Conservation (phyloP, 2,888 invertebrate species). For the Encarsia formosa region DNA sequence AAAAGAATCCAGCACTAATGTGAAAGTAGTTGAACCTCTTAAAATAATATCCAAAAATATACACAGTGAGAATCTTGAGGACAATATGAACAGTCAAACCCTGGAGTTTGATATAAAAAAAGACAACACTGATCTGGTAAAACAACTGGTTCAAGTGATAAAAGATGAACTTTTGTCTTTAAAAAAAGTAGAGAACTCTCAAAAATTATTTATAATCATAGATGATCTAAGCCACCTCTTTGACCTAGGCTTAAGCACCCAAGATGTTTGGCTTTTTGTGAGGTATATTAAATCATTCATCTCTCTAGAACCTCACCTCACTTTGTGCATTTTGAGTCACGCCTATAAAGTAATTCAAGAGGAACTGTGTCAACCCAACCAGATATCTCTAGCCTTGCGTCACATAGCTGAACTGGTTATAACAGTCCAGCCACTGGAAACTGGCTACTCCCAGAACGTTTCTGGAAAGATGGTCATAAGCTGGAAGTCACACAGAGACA, state of each 20-base stretch:
- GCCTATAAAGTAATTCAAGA: constrained; percentile 51
- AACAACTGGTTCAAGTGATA: constrained; percentile 51
- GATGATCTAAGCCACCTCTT: constrained; percentile 72
- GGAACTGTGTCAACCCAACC: constrained; percentile 50
- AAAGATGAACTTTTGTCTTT: constrained; percentile 49
- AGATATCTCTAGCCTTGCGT: constrained; percentile 59
- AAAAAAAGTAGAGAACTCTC: constrained; percentile 45
- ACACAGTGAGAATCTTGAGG: constrained; percentile 44
- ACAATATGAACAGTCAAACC: constrained; percentile 41
- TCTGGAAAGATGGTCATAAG: constrained; percentile 65
- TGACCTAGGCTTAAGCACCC: constrained; percentile 59
- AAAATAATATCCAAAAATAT: constrained; percentile 42
- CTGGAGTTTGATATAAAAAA: constrained; percentile 34
- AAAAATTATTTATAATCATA: constrained; percentile 58
- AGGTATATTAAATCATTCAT: constrained; percentile 38
- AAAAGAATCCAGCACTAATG: constrained; percentile 52
- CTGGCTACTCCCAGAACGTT: constrained; percentile 70
- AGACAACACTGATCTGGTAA: constrained; percentile 46
- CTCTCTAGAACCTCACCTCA: constrained; percentile 32
- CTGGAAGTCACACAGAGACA: constrained; percentile 40
- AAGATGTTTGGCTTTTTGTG: constrained; percentile 51
- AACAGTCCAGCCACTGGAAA: constrained; percentile 63
- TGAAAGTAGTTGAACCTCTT: constrained; percentile 56
- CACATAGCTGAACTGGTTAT: constrained; percentile 63
- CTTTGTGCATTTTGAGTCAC: constrained; percentile 42